Conservation (phyloP, 2,113 vertebrate species). For the Gadus chalcogrammus region DNA sequence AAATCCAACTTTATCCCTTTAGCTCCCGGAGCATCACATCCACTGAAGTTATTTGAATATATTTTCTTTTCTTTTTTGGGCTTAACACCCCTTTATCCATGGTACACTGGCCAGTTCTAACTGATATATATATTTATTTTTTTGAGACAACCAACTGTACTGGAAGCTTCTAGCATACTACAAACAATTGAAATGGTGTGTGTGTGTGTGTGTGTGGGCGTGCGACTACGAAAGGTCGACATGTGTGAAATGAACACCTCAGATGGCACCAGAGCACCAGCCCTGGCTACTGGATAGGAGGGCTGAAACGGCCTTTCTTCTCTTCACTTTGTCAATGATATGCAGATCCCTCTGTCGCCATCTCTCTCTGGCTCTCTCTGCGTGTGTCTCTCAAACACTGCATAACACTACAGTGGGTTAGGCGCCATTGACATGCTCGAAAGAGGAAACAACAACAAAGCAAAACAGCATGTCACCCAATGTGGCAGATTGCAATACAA, state of each 20-base stretch:
- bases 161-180: too few relatives aligned
- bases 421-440: slow-evolving; percentile 8
- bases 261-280: too few relatives aligned
- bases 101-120: too few relatives aligned
- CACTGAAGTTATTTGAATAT: slow-evolving; percentile 31
- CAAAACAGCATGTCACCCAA: not conserved
- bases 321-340: not conserved
- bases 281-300: too few relatives aligned
- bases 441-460: not conserved
- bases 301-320: not conserved
- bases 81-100: too few relatives aligned
- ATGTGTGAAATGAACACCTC: too few relatives aligned
- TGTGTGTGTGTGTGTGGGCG: too few relatives aligned
- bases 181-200: too few relatives aligned
- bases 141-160: too few relatives aligned
- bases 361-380: not conserved
- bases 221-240: too few relatives aligned
- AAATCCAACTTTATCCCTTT: slow-evolving; percentile 15
- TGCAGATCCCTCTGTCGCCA: not conserved
- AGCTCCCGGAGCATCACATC: slow-evolving; percentile 16
- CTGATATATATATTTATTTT: too few relatives aligned
- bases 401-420: not conserved
- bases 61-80: slow-evolving; percentile 16
- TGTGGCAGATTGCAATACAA: slow-evolving; percentile 7
- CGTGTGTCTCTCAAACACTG: slow-evolving; percentile 16